phyloP scores from a whole-genome alignment of 2,113 vertebrate genomes.

The Ovibos moschatus region DNA sequence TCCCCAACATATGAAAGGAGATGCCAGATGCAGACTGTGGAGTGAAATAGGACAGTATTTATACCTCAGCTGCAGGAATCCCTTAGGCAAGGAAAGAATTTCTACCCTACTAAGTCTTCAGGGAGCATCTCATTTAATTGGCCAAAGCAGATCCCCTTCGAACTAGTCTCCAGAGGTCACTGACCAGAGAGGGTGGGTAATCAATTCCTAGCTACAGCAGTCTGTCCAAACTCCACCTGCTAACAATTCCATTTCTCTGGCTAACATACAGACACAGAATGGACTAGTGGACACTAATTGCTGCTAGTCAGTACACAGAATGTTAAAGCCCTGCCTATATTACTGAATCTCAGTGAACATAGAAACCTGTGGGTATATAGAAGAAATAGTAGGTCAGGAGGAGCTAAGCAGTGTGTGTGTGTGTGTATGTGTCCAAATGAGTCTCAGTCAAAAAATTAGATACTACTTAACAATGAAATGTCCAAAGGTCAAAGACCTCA shows the following conservation, averaged over 20 bases:
- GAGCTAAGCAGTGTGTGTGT: background rate
- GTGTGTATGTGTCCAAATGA: background rate
- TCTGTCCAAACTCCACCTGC: background rate
- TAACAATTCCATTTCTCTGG: background rate
- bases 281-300: background rate
- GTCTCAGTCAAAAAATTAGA: constrained; percentile 21
- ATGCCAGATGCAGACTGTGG: background rate
- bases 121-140: background rate
- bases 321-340: background rate
- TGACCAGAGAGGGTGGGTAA: background rate
- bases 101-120: background rate
- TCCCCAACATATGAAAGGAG: background rate
- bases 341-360: background rate
- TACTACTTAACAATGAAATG: constrained; percentile 9
- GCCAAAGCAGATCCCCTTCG: background rate
- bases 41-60: background rate
- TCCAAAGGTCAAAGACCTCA: background rate
- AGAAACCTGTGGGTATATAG: background rate
- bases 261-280: background rate
- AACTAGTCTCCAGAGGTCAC: background rate
- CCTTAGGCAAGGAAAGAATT: background rate
- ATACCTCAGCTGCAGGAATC: background rate
- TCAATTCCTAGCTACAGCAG: background rate
- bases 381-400: background rate
- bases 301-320: background rate